Conservation (phyloP, 1,140 invertebrate genomes). For the Lethrus apterus region DNA sequence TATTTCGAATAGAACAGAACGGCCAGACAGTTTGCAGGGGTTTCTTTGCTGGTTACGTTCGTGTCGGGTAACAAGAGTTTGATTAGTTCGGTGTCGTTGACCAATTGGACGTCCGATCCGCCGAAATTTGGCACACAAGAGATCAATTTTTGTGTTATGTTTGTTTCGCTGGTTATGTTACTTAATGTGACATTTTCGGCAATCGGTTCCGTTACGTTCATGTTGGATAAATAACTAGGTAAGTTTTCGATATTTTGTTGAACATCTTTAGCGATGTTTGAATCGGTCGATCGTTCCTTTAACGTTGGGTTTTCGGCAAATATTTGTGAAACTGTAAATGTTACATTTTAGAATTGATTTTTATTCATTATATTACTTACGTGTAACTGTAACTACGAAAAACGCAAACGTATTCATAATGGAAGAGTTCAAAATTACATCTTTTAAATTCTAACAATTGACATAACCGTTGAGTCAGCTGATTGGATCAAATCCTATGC, state of each 20-base stretch:
- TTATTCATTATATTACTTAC: too few relatives aligned
- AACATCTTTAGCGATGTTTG: not conserved
- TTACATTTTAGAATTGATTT: too few relatives aligned
- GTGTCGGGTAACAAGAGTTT: slow-evolving; percentile 41
- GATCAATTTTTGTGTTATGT: slow-evolving; percentile 29
- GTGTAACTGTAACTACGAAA: too few relatives aligned
- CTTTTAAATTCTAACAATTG: too few relatives aligned
- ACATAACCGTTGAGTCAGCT: too few relatives aligned
- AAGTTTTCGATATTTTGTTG: slow-evolving; percentile 1
- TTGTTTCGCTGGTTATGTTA: slow-evolving; percentile 16
- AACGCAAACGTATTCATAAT: too few relatives aligned
- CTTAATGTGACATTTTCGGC: not conserved
- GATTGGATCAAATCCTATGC: too few relatives aligned
- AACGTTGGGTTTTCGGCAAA: not conserved
- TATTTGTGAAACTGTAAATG: not conserved
- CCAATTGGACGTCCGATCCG: slow-evolving; percentile 30
- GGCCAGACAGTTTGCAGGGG: slow-evolving; percentile 63
- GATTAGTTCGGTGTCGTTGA: slow-evolving; percentile 40
- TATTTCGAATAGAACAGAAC: slow-evolving; percentile 85
- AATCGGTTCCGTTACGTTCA: not conserved
- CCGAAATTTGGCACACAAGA: slow-evolving; percentile 29
- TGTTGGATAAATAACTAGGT: slow-evolving; percentile 1
- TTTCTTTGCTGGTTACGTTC: slow-evolving; percentile 42
- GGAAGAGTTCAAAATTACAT: too few relatives aligned
- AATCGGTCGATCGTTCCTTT: not conserved